Evolutionary conservation across 2,888 invertebrate genomes (phyloP), one percentile per base, ranked within the genome.

Genomic region (Isotomurus palustris): DNA sequence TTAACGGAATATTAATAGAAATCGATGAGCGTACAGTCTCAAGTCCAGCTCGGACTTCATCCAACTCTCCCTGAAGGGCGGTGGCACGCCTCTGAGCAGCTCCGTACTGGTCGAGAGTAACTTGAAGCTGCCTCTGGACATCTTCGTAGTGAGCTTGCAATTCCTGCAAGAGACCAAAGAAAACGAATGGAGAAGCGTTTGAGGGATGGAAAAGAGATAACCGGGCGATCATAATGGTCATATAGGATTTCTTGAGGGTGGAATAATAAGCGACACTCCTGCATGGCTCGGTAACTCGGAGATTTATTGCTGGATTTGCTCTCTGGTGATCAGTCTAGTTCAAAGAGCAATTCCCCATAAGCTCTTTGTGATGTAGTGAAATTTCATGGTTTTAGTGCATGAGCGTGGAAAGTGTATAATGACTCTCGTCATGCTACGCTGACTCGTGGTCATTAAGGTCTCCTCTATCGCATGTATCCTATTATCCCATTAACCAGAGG

Each of bases 121-220:
- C 90, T 78, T 92, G 91, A 77, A 96, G 81, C 79, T 95, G 94
- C 75, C 95, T 87, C 80, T 94, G 93, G 71, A 92, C 84, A 78
- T 96, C 95, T 75, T 96, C 95, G 80, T 95, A 94, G 78, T 92
- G 91, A 73, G 90, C 87, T 81, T 92, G 91, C 77, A 96, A 82
- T 82, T 93, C 93, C 87, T 85, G 72, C 48, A 68, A 67, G n/a
- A n/a, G n/a, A n/a, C n/a, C n/a, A n/a, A n/a, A 56, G 27, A 53
- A 48, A 50, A 49, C 24, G 14, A n/a, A 40, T 40, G 14, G 32
- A 32, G 14, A 14, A 10, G 8, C 8, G 32, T 14, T 10, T 32
- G 8, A 32, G 14, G 32, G 14, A 32, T 8, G 8, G 32, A 10
- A 32, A 32, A 14, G 8, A 32, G 17, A 40, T 14, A 40, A 40